A percentile compares a stretch with the other conserved stretches of the same genome.
These are phyloP conservation scores for Drosophila neocordata DNA, from an alignment of 1,140 invertebrate species.

Conservation along the genomic window DNA sequence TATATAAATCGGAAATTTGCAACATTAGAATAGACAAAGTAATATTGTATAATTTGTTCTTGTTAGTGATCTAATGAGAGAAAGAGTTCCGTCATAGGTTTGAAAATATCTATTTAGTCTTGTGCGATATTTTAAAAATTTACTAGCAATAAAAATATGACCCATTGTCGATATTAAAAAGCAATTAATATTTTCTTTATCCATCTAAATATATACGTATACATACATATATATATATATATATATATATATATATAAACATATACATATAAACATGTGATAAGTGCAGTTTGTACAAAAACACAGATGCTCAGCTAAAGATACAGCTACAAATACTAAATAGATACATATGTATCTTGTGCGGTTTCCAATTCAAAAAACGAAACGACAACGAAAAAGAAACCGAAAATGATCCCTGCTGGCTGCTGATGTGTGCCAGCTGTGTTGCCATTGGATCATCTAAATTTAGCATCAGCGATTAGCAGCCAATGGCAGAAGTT, in stretches of 20 bases:
- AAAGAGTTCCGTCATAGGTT: too few species aligned
- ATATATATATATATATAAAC: too few species aligned
- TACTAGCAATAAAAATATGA: background rate
- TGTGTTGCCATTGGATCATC: constrained; percentile 64
- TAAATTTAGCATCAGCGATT: constrained; percentile 72
- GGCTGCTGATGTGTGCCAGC: constrained; percentile 58
- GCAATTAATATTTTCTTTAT: constrained; percentile 11
- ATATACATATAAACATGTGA: background rate
- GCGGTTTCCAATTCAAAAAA: constrained; percentile 16
- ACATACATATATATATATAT: too few species aligned
- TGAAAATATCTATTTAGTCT: background rate
- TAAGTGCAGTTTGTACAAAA: constrained; percentile 18
- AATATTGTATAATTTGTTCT: too few species aligned
- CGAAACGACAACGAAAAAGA: constrained; percentile 8
- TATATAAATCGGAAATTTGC: too few species aligned
- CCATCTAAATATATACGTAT: too few species aligned
- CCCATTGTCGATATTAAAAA: constrained; percentile 8
- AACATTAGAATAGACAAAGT: too few species aligned
- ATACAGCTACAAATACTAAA: background rate
- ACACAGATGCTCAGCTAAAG: constrained; percentile 8
- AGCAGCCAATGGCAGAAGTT: constrained; percentile 69
- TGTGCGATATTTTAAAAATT: background rate
- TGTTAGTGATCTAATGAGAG: too few species aligned
- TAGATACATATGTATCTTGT: constrained; percentile 15
- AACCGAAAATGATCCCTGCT: background rate